Evolutionary conservation across 2,797 vertebrate species (phyloP), one percentile per base, ranked within the genome.

Genomic region (Sternotherus odoratus): DNA sequence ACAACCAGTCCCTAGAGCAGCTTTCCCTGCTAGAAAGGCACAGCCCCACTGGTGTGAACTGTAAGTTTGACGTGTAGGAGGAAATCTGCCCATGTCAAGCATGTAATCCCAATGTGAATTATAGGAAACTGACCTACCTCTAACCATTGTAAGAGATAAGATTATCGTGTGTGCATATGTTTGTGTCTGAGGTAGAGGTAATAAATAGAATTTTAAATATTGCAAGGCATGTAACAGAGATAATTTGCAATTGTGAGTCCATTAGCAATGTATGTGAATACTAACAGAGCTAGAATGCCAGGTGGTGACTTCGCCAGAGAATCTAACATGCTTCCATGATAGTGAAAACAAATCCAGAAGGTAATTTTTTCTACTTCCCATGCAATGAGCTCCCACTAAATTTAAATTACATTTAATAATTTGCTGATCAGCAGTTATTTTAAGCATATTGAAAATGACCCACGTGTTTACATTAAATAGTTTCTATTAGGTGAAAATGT

Each of bases 381-480:
- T 92, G 82, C 54, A 94, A 89, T 96, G 94, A 95, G 12, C 19
- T 91, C 83, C 79, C 85, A 91, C 92, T 93, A 85, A 86, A 84
- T 94, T 96, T 74, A 94, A 94, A 95, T 66, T 87, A 92, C 54
- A 33, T 84, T 95, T 91, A 85, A 66, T 95, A 96, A 95, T 96
- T 85, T 94, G 63, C 63, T 90, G 57, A 95, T 91, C 79, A 74
- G 79, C 28, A 88, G 57, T 92, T 95, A 94, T 96, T 97, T 97
- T 91, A 97, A 97, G 82, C 54, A 53, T 79, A 50, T 46, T 83
- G 82, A 90, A 93, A 91, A 88, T 69, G 89, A 49, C 26, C 39
- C 39, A 30, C 80, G 21, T 60, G 53, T 87, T 97, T 94, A 82
- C n/a, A 69, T 82, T 87, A 86, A 91, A 48, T 79, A 77, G 57